Percentiles rank a stretch among this genome's conserved stretches.
Conservation (phyloP, 1,140 invertebrate genomes). For the Habropoda laboriosa region DNA sequence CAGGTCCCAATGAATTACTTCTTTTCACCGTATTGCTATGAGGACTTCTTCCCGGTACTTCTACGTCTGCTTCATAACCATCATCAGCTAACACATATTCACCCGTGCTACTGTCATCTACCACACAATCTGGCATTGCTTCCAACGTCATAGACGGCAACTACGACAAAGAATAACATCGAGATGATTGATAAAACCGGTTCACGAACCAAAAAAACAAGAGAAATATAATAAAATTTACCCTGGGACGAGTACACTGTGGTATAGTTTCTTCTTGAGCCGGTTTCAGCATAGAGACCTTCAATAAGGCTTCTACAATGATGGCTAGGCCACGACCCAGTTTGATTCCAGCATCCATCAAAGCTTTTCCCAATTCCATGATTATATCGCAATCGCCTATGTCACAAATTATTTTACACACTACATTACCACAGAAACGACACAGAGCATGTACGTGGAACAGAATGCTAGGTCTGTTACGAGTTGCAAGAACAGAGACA, state of each 20-base stretch:
- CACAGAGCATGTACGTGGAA: neutral
- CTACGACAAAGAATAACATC: conserved; percentile 55
- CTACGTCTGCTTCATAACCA: conserved; percentile 84
- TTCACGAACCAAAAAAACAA: neutral
- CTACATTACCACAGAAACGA: neutral
- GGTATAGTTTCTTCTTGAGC: conserved; percentile 75
- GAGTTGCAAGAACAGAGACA: neutral
- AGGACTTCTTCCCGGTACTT: conserved; percentile 73
- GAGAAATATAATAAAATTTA: conserved; percentile 52
- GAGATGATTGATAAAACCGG: neutral
- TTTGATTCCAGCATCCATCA: conserved; percentile 72
- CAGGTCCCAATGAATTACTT: conserved; percentile 60
- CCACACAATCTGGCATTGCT: conserved; percentile 79
- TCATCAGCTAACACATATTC: conserved; percentile 84
- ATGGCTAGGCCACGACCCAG: conserved; percentile 74
- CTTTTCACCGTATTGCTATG: conserved; percentile 61
- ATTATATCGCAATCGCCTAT: conserved; percentile 73
- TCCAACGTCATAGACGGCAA: conserved; percentile 78
- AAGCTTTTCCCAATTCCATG: conserved; percentile 66
- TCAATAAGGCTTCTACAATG: conserved; percentile 75
- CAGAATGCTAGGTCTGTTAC: conserved; percentile 19
- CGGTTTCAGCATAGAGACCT: conserved; percentile 76
- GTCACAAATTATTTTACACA: conserved; percentile 30
- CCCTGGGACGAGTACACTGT: conserved; percentile 74
- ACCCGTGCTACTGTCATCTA: conserved; percentile 81